Conservation (phyloP, 2,113 vertebrate species). For the Gymnocephalus cernua region DNA sequence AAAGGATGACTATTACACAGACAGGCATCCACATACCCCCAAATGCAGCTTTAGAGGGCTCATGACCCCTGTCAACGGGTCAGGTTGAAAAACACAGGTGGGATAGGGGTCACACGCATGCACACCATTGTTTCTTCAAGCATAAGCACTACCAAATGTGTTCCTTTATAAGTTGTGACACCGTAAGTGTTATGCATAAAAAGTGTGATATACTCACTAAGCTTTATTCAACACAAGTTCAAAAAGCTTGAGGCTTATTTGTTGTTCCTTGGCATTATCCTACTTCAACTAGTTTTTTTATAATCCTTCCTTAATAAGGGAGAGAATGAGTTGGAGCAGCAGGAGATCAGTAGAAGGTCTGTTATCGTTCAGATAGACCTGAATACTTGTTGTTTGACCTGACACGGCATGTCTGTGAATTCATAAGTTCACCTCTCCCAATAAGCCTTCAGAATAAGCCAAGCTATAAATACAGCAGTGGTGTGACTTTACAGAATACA, state of each 20-base stretch:
- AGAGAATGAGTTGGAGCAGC: background rate
- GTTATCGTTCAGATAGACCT: slow-evolving; percentile 18
- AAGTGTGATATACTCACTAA: background rate
- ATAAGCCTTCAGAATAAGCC: slow-evolving; percentile 17
- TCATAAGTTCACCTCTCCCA: slow-evolving; percentile 35
- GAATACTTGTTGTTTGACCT: slow-evolving; percentile 21
- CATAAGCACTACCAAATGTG: background rate
- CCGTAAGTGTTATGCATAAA: background rate
- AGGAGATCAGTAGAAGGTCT: slow-evolving; percentile 1
- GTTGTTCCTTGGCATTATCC: background rate
- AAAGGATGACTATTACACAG: slow-evolving; percentile 80
- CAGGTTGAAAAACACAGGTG: slow-evolving; percentile 74
- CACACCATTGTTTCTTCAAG: background rate
- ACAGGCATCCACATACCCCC: slow-evolving; percentile 55
- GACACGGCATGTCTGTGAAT: slow-evolving; percentile 32
- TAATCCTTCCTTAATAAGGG: background rate
- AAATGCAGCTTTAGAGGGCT: slow-evolving; percentile 59
- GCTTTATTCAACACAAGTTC: slow-evolving; percentile 3
- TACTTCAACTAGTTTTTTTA: background rate
- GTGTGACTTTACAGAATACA: slow-evolving; percentile 29
- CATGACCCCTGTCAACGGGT: slow-evolving; percentile 73
- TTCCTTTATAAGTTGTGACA: background rate
- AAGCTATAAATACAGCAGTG: slow-evolving; percentile 40
- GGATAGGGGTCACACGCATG: slow-evolving; percentile 26
- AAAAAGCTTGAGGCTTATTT: slow-evolving; percentile 4